phyloP scores from a whole-genome alignment of 2,888 invertebrate genomes.

The Lydus trimaculatus region DNA sequence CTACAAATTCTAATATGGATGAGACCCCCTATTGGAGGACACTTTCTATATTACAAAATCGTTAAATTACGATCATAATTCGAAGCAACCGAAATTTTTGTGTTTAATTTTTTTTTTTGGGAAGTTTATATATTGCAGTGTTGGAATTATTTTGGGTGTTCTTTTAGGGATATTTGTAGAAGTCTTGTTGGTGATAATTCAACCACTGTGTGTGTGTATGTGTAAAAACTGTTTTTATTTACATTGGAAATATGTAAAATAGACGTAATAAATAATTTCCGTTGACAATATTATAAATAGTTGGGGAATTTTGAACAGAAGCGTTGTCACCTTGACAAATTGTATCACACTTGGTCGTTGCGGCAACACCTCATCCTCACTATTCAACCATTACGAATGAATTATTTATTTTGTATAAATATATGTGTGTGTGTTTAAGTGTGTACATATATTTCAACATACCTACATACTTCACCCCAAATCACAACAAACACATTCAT shows the following conservation, averaged over 20 bases:
- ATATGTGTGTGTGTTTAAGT: not conserved
- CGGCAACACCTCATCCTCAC: constrained; percentile 30
- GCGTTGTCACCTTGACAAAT: constrained; percentile 60
- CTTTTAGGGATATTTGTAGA: not conserved
- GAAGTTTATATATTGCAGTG: too few species aligned
- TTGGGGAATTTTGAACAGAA: constrained; percentile 53
- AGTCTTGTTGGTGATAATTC: constrained; percentile 20
- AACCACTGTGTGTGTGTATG: too few species aligned
- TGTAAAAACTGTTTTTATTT: constrained; percentile 17
- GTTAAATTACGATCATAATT: not conserved
- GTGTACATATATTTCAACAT: not conserved
- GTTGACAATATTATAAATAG: constrained; percentile 54
- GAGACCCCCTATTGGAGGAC: not conserved
- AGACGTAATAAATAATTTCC: constrained; percentile 48
- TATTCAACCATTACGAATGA: constrained; percentile 24
- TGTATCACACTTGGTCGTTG: constrained; percentile 49
- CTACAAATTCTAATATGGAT: constrained; percentile 8
- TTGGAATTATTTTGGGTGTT: too few species aligned
- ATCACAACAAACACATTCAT: constrained; percentile 8
- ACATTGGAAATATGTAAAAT: constrained; percentile 47
- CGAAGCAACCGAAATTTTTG: not conserved
- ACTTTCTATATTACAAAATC: constrained; percentile 6
- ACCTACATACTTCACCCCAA: constrained; percentile 10
- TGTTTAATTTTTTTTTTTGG: too few species aligned
- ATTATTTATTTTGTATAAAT: constrained; percentile 22